These are phyloP conservation scores for Brachionichthys hirsutus DNA, from an alignment of 2,113 vertebrate species.

Conservation along the genomic window DNA sequence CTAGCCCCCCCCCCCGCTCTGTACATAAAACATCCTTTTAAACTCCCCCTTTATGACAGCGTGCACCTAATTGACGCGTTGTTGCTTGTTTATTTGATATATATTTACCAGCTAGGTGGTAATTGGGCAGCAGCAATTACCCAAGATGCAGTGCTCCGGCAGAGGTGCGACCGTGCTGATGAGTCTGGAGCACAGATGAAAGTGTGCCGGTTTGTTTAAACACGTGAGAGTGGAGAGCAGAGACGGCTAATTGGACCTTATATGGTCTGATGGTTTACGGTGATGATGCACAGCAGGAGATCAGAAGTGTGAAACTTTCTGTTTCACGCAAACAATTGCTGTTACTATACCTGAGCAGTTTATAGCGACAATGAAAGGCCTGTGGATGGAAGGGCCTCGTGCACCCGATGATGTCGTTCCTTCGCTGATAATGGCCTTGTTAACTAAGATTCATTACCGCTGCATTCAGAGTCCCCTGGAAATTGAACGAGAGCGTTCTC, in stretches of 20 bases:
- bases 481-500: constrained; percentile 53
- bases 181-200: constrained; percentile 64
- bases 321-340: constrained; percentile 30
- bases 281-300: constrained; percentile 41
- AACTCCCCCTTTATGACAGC: constrained; percentile 64
- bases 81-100: constrained; percentile 82
- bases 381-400: constrained; percentile 36
- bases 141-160: constrained; percentile 58
- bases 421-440: constrained; percentile 66
- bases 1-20: constrained; percentile 48
- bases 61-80: constrained; percentile 77
- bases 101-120: constrained; percentile 74
- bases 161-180: constrained; percentile 50
- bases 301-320: constrained; percentile 28
- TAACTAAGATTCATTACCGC: constrained; percentile 68
- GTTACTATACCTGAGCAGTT: constrained; percentile 41
- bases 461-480: constrained; percentile 56
- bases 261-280: constrained; percentile 56
- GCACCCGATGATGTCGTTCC: constrained; percentile 55
- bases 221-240: constrained; percentile 46
- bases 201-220: constrained; percentile 66
- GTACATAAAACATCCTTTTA: constrained; percentile 63
- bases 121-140: constrained; percentile 79
- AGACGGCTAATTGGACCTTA: constrained; percentile 63
- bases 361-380: constrained; percentile 53